These are phyloP conservation scores for Canis aureus DNA, from an alignment of 2,113 vertebrate genomes.

Conservation along the genomic window DNA sequence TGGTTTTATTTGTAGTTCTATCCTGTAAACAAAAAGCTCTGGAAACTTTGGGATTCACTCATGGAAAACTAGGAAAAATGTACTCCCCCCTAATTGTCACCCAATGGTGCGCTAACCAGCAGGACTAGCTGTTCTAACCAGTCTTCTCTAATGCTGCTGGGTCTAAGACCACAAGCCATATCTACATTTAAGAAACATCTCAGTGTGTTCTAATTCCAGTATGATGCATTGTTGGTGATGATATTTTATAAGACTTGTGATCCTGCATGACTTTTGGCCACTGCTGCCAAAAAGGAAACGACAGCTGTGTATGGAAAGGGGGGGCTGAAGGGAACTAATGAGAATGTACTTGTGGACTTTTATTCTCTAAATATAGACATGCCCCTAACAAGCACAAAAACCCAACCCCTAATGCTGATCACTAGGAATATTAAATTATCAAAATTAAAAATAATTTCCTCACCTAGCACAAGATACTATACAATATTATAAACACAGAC, in stretches of 20 bases:
- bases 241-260: neutral
- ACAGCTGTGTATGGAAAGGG: neutral
- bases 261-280: constrained; percentile 13
- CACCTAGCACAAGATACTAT: constrained; percentile 88
- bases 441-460: constrained; percentile 87
- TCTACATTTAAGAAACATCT: neutral
- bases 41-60: constrained; percentile 20
- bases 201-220: neutral
- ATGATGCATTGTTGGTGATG: neutral
- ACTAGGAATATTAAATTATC: constrained; percentile 86
- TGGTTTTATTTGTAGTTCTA: constrained; percentile 57
- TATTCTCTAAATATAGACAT: constrained; percentile 58
- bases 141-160: constrained; percentile 27
- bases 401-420: constrained; percentile 83
- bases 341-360: constrained; percentile 48
- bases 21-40: constrained; percentile 65
- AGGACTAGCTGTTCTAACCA: constrained; percentile 56
- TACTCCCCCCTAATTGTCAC: neutral
- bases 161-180: constrained; percentile 24
- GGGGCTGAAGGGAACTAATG: neutral
- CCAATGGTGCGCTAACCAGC: neutral
- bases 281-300: neutral
- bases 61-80: neutral
- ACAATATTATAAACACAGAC: constrained; percentile 89
- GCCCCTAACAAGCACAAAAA: constrained; percentile 78